Evolutionary conservation across 2,888 invertebrate species (phyloP).

Genomic region (Callimorpha dominula): DNA sequence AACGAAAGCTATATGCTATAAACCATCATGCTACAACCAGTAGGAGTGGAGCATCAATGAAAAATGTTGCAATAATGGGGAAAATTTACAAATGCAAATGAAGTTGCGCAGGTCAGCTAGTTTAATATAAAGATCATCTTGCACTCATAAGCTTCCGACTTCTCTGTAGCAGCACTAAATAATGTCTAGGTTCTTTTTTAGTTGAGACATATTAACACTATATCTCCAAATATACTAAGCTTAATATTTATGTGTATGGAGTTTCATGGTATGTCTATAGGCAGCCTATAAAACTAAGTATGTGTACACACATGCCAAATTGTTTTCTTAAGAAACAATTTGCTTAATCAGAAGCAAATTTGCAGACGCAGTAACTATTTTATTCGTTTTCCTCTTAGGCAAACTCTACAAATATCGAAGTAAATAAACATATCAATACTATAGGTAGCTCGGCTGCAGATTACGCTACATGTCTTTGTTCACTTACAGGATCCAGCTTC

Average conservation of each 20-base stretch:
- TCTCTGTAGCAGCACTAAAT: too few relatives aligned
- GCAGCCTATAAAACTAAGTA: not conserved
- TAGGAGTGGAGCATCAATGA: too few relatives aligned
- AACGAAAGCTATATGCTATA: too few relatives aligned
- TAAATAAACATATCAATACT: not conserved
- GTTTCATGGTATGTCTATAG: not conserved
- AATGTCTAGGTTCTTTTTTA: too few relatives aligned
- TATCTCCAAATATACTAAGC: not conserved
- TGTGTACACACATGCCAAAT: not conserved
- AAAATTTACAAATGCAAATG: too few relatives aligned
- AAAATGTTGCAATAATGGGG: too few relatives aligned
- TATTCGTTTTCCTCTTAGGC: not conserved
- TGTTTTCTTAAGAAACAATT: not conserved
- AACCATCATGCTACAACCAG: too few relatives aligned
- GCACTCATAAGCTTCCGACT: too few relatives aligned
- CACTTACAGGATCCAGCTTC: constrained; percentile 91
- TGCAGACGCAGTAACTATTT: not conserved
- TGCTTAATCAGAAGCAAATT: too few relatives aligned
- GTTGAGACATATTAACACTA: not conserved
- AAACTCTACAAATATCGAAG: not conserved
- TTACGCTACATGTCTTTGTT: not conserved
- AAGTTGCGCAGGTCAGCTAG: too few relatives aligned
- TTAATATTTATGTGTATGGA: not conserved
- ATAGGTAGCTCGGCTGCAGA: not conserved
- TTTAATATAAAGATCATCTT: too few relatives aligned